phyloP scores from a whole-genome alignment of 2,113 vertebrate genomes.

The Paradoxurus hermaphroditus region DNA sequence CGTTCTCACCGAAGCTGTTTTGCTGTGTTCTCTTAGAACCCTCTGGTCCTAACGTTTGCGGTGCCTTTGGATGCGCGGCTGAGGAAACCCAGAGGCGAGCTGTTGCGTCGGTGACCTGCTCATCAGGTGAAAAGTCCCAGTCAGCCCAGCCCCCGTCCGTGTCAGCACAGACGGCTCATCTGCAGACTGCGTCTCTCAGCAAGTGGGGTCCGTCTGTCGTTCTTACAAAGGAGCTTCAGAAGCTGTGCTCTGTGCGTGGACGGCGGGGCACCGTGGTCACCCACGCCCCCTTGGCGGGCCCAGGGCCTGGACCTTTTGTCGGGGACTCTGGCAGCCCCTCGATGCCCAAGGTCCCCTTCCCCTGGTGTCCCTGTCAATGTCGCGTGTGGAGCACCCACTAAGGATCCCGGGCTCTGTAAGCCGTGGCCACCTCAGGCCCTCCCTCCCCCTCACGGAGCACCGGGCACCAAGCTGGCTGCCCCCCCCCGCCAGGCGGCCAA shows the following conservation, averaged over 20 bases:
- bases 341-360: neutral
- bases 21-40: neutral
- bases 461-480: neutral
- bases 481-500: too few species aligned
- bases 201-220: rapidly evolving
- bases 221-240: neutral
- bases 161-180: neutral
- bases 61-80: neutral
- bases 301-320: rapidly evolving
- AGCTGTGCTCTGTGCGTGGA: neutral
- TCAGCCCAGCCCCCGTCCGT: rapidly evolving
- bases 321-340: rapidly evolving
- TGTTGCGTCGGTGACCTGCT: neutral
- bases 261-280: rapidly evolving
- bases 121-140: neutral
- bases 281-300: rapidly evolving
- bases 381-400: rapidly evolving
- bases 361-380: neutral
- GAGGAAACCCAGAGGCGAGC: neutral
- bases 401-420: neutral
- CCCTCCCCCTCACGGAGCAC: rapidly evolving
- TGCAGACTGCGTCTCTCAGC: rapidly evolving
- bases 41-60: too few species aligned
- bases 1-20: too few species aligned
- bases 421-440: neutral